These are phyloP conservation scores for Clivina fossor DNA, from an alignment of 2,888 invertebrate genomes.

Conservation along the genomic window DNA sequence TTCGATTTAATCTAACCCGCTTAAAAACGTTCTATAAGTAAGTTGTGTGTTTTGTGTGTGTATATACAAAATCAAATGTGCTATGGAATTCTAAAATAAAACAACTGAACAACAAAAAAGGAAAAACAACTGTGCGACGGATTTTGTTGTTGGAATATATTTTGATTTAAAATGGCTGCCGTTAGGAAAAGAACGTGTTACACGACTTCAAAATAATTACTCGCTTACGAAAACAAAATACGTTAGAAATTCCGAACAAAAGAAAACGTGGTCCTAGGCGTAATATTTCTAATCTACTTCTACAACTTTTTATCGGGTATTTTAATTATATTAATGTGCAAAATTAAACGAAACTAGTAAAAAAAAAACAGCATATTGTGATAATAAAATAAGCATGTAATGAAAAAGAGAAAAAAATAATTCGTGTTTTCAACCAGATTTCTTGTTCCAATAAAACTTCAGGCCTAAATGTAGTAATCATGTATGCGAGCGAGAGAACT, in stretches of 20 bases:
- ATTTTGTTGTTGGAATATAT: constrained; percentile 17
- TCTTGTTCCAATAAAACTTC: not conserved
- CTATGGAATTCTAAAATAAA: constrained; percentile 4
- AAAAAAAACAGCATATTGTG: not conserved
- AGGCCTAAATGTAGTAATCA: not conserved
- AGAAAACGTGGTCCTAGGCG: constrained; percentile 32
- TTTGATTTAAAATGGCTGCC: constrained; percentile 26
- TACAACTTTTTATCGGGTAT: not conserved
- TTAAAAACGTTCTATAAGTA: not conserved
- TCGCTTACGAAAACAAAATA: not conserved
- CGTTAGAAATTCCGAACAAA: constrained; percentile 11
- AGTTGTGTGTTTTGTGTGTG: constrained; percentile 16
- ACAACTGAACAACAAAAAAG: constrained; percentile 1
- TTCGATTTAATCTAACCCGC: constrained; percentile 11
- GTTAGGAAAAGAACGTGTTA: constrained; percentile 8
- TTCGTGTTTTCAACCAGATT: not conserved
- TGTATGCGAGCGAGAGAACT: not conserved
- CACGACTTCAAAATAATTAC: not conserved
- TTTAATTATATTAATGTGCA: too few relatives aligned
- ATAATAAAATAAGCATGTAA: not conserved
- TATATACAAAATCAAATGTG: constrained; percentile 8
- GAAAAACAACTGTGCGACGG: constrained; percentile 14
- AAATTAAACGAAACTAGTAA: not conserved
- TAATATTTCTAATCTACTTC: not conserved
- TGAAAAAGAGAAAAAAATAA: not conserved